Conservation (phyloP, 2,113 vertebrate genomes). For the Corynorhinus townsendii region DNA sequence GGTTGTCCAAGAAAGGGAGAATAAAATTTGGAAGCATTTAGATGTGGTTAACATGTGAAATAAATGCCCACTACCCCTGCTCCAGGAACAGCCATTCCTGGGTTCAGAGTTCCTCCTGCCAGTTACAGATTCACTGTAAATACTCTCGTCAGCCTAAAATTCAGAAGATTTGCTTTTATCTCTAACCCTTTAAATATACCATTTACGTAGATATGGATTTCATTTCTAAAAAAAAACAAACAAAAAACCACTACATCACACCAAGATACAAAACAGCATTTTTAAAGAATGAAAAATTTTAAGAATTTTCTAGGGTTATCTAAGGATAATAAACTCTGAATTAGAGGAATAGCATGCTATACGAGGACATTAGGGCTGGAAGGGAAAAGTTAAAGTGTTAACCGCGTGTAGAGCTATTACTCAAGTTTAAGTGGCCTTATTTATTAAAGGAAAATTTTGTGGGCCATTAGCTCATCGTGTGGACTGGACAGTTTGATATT, state of each 20-base stretch:
- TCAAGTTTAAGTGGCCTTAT: constrained; percentile 48
- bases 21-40: constrained; percentile 60
- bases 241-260: neutral
- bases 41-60: constrained; percentile 55
- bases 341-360: neutral
- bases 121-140: neutral
- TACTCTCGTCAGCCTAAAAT: constrained; percentile 1
- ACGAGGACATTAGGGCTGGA: neutral
- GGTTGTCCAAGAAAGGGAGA: constrained; percentile 69
- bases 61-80: constrained; percentile 14
- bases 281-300: constrained; percentile 19
- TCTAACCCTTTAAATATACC: constrained; percentile 36
- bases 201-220: neutral
- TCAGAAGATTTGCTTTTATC: constrained; percentile 14
- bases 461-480: constrained; percentile 38
- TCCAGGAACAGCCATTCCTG: neutral
- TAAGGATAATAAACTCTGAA: constrained; percentile 13
- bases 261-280: neutral
- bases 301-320: neutral
- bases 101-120: neutral
- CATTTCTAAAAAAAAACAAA: neutral
- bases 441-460: constrained; percentile 47
- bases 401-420: neutral
- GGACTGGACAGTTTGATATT: constrained; percentile 46
- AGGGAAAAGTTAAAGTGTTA: constrained; percentile 45